Conservation (phyloP, 2,888 invertebrate species). For the Heliconius erato region DNA sequence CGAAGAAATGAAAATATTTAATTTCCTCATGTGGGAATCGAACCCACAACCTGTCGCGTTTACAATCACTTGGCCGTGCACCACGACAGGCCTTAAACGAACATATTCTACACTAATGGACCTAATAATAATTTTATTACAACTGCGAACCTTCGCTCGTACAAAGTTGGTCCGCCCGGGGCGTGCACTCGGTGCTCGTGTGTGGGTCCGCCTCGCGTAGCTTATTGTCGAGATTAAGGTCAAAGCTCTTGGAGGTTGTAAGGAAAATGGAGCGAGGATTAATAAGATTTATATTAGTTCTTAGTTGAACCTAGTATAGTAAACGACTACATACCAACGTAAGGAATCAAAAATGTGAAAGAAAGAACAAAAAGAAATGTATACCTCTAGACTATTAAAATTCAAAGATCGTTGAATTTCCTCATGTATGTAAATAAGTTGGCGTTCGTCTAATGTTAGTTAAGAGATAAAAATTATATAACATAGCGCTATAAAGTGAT, state of each 20-base stretch:
- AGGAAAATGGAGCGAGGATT: constrained; percentile 29
- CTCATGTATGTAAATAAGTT: background rate
- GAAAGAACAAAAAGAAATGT: no score
- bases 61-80: no score
- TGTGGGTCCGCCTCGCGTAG: constrained; percentile 17
- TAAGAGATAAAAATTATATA: background rate
- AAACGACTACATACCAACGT: background rate
- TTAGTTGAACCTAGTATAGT: background rate
- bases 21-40: no score
- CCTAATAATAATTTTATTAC: constrained; percentile 1
- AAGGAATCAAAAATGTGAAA: background rate
- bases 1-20: no score
- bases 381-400: background rate
- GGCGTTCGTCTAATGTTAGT: background rate
- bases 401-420: background rate
- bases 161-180: constrained; percentile 23
- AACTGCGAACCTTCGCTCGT: background rate
- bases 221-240: constrained; percentile 43
- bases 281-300: constrained; percentile 7
- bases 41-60: no score
- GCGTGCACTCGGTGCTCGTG: constrained; percentile 7
- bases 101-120: background rate
- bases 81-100: background rate
- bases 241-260: constrained; percentile 41
- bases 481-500: constrained; percentile 17